Conservation (phyloP, 2,113 vertebrate species). For the Oenanthe oenanthe region DNA sequence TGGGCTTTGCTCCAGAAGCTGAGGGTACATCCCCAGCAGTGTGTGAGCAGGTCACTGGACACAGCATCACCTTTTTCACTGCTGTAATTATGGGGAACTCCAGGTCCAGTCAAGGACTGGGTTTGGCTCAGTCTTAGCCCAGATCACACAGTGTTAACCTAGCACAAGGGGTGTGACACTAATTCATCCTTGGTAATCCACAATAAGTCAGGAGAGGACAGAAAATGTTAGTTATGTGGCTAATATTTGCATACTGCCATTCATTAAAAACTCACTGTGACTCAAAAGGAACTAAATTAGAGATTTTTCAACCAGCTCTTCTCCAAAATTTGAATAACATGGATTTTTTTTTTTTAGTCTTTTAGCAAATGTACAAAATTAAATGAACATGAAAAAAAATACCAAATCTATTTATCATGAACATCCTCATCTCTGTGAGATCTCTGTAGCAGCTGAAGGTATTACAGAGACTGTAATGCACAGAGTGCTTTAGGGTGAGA, state of each 20-base stretch:
- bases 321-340: background rate
- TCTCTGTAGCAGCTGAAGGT: background rate
- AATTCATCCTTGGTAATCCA: background rate
- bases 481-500: background rate
- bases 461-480: background rate
- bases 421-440: background rate
- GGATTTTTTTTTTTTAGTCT: background rate
- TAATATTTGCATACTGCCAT: background rate
- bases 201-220: background rate
- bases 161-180: background rate
- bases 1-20: background rate
- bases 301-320: background rate
- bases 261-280: background rate
- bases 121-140: background rate
- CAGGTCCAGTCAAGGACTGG: background rate
- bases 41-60: background rate
- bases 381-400: background rate
- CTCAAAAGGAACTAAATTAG: background rate
- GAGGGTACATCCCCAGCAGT: background rate
- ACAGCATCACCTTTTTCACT: background rate
- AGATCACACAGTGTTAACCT: background rate
- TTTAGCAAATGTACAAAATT: background rate
- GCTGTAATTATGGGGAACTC: background rate
- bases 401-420: background rate
- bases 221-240: background rate